Evolutionary conservation across 1,140 invertebrate species (phyloP), one percentile per base, ranked within the genome.

Genomic region (Tetragnatha versicolor): DNA sequence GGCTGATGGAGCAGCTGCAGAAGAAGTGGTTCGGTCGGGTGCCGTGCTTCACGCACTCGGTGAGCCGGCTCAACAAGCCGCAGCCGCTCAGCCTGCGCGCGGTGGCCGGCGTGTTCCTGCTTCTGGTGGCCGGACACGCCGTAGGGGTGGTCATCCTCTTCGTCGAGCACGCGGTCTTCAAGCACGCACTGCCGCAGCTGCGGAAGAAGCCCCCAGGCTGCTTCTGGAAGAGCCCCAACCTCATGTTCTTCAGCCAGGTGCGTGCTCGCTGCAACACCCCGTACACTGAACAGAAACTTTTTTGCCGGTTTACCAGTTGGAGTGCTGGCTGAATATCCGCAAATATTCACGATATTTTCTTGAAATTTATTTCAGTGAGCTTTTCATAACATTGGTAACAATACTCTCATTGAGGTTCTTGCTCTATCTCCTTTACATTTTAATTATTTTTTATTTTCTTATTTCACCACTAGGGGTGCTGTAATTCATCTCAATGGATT

Each of bases 181-280:
- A 92, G 85, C 94, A 94, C 84, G 92, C 92, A 14, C 86, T 98
- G 75, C 95, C 95, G 0, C 89, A 91, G 69, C 87, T 96, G 35
- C 88, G 95, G 49, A 91, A 92, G 77, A 91, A 92, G 81, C 93
- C 94, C 0, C 93, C 93, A 82, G 92, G 91, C 72, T 94, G 93
- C 9, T 90, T 93, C 77, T 97, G 95, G 94, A 90, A 92, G 76
- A 95, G 93, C 82, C 89, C 93, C 27, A 96, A 96, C 84, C 91
- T 97, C 39, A 96, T 98, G 94, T 98, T 97, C 86, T 94, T 97
- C 84, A 96, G 94, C 84, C 95, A 97, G 90, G 93, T 94, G 84
- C 82, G 31, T 58, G 20, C 9, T 29, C n/a, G n/a, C n/a, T n/a
- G n/a, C n/a, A n/a, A n/a, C n/a, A n/a, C n/a, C n/a, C n/a, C n/a